Base-by-base conservation (phyloP, 2,113 vertebrate species). In the Emberiza fucata region DNA sequence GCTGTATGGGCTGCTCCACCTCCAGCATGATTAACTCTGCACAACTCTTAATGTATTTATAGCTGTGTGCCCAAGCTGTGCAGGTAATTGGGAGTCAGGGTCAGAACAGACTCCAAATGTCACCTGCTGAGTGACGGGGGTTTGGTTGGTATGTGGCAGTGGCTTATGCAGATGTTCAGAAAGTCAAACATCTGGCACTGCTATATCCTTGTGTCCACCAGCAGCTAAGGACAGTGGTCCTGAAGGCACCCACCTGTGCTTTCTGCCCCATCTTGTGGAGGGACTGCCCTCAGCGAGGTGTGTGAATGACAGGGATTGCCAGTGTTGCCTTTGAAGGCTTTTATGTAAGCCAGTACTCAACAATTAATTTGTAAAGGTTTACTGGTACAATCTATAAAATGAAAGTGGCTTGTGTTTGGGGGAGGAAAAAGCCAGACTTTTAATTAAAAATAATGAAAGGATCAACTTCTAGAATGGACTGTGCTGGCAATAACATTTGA, bases 41-140 rank as follows among this genome's bases (percentile, higher is more conserved):
- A 16, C 7, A 7, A 54, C 81, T 86, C 81, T 91, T 21, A 2
- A 51, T 57, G 33, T 79, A 56, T 92, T 96, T 93, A 86, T 57
- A 87, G 64, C 80, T 70, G 63, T 45, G 92, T 81, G 69, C 82
- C 69, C 87, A 31, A 84, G 82, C 92, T 97, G 92, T 86, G 48
- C 78, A 90, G 91, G 88, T 94, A 89, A 96, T 85, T 91, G 93
- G 79, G 44, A 95, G 50, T 68, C 56, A 33, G 28, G 89, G 92
- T 94, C 76, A 96, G 76, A 95, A 31, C 60, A 83, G 82, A 44
- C 72, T 95, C 44, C 69, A 60, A 2, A 56, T 87, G 59, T 53
- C 31, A 45, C 95, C 66, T 96, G 61, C 91, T 90, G 91, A 84
- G 78, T 53, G 81, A 85, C 39, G 79, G 37, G 76, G 57, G 63